These are phyloP conservation scores for Carlito syrichta DNA, from an alignment of 2,113 vertebrate species.

Conservation along the genomic window DNA sequence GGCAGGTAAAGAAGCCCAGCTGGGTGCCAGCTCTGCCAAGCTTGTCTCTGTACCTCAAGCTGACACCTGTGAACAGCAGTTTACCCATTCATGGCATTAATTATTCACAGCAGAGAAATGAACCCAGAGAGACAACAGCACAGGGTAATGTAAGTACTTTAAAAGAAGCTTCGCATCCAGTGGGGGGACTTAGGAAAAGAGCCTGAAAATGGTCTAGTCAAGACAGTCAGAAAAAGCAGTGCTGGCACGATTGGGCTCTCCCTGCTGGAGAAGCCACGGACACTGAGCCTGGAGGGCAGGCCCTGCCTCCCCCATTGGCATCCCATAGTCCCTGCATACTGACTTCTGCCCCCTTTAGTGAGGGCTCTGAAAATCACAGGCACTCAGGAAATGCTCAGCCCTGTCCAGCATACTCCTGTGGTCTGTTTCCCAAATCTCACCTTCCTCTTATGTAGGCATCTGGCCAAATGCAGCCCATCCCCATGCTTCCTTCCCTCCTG, in stretches of 20 bases:
- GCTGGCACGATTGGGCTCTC: fast-evolving
- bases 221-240: background rate
- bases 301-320: fast-evolving
- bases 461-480: background rate
- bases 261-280: too few species aligned
- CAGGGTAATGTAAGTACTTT: background rate
- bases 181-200: background rate
- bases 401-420: too few species aligned
- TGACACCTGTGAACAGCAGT: background rate
- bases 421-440: background rate
- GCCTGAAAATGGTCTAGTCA: background rate
- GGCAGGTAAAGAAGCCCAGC: background rate
- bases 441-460: background rate
- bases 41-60: background rate
- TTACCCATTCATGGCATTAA: background rate
- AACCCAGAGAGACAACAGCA: background rate
- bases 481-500: background rate
- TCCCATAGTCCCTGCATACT: fast-evolving
- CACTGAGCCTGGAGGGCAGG: background rate
- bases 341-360: fast-evolving
- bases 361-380: background rate
- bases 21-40: background rate
- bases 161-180: background rate
- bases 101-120: background rate
- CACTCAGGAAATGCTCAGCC: background rate